A percentile compares a stretch with the other conserved stretches of the same genome.
Evolutionary conservation across 1,140 invertebrate species (phyloP).

Genomic region (Aphis gossypii): DNA sequence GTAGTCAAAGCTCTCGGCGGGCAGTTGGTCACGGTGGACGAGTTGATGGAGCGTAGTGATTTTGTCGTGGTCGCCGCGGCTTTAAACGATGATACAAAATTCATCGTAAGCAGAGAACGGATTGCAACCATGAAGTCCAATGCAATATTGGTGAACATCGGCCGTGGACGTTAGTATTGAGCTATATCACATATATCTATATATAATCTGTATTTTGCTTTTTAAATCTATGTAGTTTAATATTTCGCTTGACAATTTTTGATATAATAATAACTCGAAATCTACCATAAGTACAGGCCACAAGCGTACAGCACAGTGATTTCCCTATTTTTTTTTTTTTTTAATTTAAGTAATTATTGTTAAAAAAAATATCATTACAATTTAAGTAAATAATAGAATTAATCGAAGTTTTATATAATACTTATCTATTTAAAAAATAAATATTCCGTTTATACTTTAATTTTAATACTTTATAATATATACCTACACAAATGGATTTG

Average conservation of each 20-base stretch:
- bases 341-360: too few species aligned
- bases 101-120: slow-evolving; percentile 76
- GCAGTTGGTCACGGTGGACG: slow-evolving; percentile 46
- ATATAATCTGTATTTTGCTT: not conserved
- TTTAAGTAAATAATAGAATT: too few species aligned
- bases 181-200: not conserved
- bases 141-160: slow-evolving; percentile 85
- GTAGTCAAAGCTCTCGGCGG: slow-evolving; percentile 35
- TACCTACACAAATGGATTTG: too few species aligned
- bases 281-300: too few species aligned
- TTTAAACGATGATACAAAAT: slow-evolving; percentile 76
- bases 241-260: not conserved
- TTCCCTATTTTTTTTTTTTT: too few species aligned
- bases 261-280: not conserved
- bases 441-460: too few species aligned
- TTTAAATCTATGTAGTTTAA: not conserved
- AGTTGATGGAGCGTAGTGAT: slow-evolving; percentile 77
- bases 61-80: slow-evolving; percentile 81
- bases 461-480: too few species aligned
- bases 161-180: slow-evolving; percentile 70
- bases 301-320: too few species aligned
- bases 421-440: too few species aligned
- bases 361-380: too few species aligned
- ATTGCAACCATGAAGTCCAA: slow-evolving; percentile 85
- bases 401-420: too few species aligned